These are phyloP conservation scores for Chaetura pelagica DNA, from an alignment of 2,113 vertebrate genomes.

Conservation along the genomic window DNA sequence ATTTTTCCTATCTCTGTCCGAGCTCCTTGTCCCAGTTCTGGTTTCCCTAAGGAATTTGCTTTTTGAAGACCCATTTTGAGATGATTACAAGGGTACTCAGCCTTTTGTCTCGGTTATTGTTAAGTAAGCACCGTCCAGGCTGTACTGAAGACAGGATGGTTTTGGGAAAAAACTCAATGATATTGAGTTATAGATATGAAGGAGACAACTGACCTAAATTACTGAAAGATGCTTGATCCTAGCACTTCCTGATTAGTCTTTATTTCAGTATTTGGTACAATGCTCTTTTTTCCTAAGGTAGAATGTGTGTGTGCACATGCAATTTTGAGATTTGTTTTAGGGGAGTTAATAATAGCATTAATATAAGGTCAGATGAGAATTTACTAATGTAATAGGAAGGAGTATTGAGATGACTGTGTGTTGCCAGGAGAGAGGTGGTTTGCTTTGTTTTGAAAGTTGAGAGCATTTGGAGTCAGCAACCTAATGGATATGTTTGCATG, in stretches of 20 bases:
- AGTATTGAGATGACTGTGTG: slow-evolving; percentile 55
- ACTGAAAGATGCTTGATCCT: background rate
- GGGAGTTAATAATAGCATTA: slow-evolving; percentile 72
- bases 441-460: slow-evolving; percentile 63
- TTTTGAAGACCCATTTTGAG: background rate
- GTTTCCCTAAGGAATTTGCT: background rate
- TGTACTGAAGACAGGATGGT: background rate
- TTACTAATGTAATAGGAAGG: slow-evolving; percentile 51
- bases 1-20: background rate
- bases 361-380: slow-evolving; percentile 55
- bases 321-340: slow-evolving; percentile 72
- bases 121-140: background rate
- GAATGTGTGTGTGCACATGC: background rate
- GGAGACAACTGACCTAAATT: background rate
- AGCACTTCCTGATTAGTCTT: background rate
- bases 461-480: slow-evolving; percentile 54
- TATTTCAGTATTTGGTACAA: background rate
- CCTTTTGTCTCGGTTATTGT: background rate
- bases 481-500: slow-evolving; percentile 59
- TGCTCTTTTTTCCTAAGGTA: background rate
- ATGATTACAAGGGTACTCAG: background rate
- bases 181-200: background rate
- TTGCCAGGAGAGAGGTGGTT: slow-evolving; percentile 63
- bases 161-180: background rate
- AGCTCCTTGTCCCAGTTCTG: background rate